Percentiles rank a stretch among this genome's conserved stretches.
Conservation (phyloP, 1,140 invertebrate species). For the Oscheius sp. region DNA sequence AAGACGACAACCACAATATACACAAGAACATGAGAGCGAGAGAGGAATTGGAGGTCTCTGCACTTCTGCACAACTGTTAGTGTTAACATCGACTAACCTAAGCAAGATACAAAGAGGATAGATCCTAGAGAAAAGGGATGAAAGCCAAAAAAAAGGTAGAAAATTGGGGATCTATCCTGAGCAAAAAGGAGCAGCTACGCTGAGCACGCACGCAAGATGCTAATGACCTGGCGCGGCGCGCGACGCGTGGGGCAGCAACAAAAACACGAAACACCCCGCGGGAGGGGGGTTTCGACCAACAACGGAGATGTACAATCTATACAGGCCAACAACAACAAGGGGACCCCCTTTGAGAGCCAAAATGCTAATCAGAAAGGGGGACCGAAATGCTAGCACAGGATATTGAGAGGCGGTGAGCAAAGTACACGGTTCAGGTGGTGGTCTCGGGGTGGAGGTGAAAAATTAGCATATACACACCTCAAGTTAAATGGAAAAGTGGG, state of each 20-base stretch:
- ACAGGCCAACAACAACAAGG: constrained; percentile 1
- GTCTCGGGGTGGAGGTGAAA: not conserved
- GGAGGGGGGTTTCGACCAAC: too few species aligned
- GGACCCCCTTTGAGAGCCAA: not conserved
- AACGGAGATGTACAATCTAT: not conserved
- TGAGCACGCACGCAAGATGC: not conserved
- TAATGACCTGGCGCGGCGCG: too few species aligned
- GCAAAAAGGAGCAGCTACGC: not conserved
- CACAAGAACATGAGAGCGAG: too few species aligned
- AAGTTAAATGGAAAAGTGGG: not conserved
- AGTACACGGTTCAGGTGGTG: not conserved
- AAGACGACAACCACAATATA: too few species aligned
- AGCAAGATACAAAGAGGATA: too few species aligned
- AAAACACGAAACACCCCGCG: constrained; percentile 5
- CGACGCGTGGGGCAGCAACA: not conserved
- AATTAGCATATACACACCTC: not conserved
- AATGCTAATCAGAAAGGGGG: not conserved
- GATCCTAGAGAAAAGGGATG: too few species aligned
- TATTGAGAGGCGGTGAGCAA: not conserved
- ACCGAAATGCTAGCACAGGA: not conserved
- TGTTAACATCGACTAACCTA: too few species aligned
- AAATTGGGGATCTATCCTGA: not conserved
- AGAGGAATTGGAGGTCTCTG: too few species aligned
- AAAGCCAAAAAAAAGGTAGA: not conserved
- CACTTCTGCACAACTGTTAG: too few species aligned